Evolutionary conservation across 92 coral and sea anemone species (phyloP), one percentile per base, ranked within the genome.

Genomic region (Muricea muricata): DNA sequence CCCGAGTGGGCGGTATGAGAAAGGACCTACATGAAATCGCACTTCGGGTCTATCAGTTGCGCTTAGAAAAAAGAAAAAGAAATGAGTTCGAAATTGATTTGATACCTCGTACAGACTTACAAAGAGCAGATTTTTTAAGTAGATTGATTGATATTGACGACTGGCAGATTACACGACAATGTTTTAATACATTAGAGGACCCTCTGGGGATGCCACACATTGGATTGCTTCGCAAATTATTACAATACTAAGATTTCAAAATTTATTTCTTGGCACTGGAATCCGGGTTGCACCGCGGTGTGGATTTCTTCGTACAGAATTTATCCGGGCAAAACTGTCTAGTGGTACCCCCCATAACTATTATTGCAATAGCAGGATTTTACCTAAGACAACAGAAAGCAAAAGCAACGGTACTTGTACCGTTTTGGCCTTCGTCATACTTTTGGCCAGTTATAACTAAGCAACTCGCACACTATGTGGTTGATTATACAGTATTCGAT

Each of bases 1-100:
- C 79, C 17, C 57, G 79, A n/a, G 86, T 85, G 6, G 90, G 92
- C 1, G 81, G 92, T 68, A 91, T 86, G 92, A 80, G 77, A 57
- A n/a, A 30, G 35, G 65, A 80, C 29, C 60, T 91, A 23, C 91
- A 87, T 67, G 21, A 15, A 2, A 25, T 88, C 0, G 92, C 90
- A 8, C 33, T 85, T 0, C 28, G 60, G 28, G 81, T 91, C 34
- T 91, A 83, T 37, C 46, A 87, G 45, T n/a, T 73, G 9, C 84
- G 91, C 54, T 37, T 31, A 29, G 78, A 56, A 0, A 5, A 79
- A 32, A 21, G 25, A 0, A 81, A 84, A 9, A 4, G 9, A 4
- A n/a, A n/a, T 10, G 29, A 74, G 3, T 52, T 88, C 3, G 91
- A 91, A 42, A 75, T 91, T 9, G 75, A 91, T 40, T 91, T 90